Evolutionary conservation across 2,113 vertebrate species (phyloP).

Genomic region (Otis tarda): DNA sequence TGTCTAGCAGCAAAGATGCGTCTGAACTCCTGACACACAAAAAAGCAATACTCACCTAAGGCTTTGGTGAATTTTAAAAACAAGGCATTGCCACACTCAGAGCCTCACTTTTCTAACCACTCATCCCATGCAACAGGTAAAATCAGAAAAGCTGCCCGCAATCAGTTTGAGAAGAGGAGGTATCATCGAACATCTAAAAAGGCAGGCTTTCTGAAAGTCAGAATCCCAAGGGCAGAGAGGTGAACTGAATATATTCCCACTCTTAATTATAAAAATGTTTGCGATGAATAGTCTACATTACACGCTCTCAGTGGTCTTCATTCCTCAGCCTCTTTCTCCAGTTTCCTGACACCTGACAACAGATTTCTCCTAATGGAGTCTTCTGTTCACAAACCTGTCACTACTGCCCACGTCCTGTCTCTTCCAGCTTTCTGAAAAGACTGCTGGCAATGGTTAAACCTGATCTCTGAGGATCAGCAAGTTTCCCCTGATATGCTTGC

Average conservation of each 20-base stretch:
- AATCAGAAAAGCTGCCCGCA: not conserved
- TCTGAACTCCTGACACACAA: not conserved
- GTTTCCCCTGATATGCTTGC: not conserved
- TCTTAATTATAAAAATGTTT: not conserved
- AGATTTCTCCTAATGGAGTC: not conserved
- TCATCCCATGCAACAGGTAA: not conserved
- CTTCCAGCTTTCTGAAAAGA: not conserved
- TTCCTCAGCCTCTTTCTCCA: not conserved
- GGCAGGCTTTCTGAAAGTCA: not conserved
- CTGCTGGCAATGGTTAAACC: not conserved
- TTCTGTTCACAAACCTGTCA: not conserved
- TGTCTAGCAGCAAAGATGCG: not conserved
- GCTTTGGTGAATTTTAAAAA: not conserved
- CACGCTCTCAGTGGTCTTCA: not conserved
- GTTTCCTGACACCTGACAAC: not conserved
- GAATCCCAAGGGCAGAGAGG: not conserved
- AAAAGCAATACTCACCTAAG: not conserved
- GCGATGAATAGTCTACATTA: accelerated
- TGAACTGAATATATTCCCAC: not conserved
- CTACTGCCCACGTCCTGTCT: not conserved
- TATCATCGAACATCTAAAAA: not conserved
- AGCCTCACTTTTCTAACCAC: not conserved
- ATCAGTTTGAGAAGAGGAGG: not conserved
- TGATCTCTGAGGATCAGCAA: not conserved
- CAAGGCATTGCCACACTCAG: not conserved